Base-by-base conservation (phyloP, 2,888 invertebrate species). In the Agonopterix arenella region DNA sequence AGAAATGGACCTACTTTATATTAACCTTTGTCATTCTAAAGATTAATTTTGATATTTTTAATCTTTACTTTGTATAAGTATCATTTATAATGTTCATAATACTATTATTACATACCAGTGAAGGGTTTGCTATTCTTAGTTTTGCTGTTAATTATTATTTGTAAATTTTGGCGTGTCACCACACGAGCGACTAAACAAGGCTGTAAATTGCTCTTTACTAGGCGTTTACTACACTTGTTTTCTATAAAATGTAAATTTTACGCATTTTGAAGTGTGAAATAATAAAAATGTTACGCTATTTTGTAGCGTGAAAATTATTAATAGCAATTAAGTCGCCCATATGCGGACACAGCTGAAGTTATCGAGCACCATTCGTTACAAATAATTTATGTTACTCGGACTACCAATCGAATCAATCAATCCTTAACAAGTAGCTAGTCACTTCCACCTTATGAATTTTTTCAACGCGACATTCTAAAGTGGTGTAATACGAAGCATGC, bases 341-440 rank as follows among this genome's bases (percentile, higher is more conserved):
- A 45, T 45, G 10, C 45, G 41, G 45, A 11, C 49, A 41, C 41
- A 43, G 36, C 45, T 45, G 11, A 48, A 49, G 28, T 49, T 49
- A 11, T 49, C 44, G 37, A 44, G 62, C 64, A 68, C 61, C 53
- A 50, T 52, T 63, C 56, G 51, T 53, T 63, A 60, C 60, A 59
- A 56, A 47, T 50, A 60, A 57, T 54, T 58, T 45, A 55, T 56
- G 28, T 61, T 58, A 54, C 57, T 61, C 49, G 54, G 59, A 59
- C 56, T 59, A 66, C 58, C 60, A 53, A 52, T 55, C 43, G 47
- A 48, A 54, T 57, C 48, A 50, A 56, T 54, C 59, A 60, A 50
- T 28, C 41, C 61, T 56, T 64, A 57, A 53, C 52, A 58, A 53
- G 59, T 66, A 64, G 63, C 75, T 75, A 76, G 76, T 76, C 76